Evolutionary conservation across 2,888 invertebrate species (phyloP), one percentile per base, ranked within the genome.

Genomic region (Amiota mariae): DNA sequence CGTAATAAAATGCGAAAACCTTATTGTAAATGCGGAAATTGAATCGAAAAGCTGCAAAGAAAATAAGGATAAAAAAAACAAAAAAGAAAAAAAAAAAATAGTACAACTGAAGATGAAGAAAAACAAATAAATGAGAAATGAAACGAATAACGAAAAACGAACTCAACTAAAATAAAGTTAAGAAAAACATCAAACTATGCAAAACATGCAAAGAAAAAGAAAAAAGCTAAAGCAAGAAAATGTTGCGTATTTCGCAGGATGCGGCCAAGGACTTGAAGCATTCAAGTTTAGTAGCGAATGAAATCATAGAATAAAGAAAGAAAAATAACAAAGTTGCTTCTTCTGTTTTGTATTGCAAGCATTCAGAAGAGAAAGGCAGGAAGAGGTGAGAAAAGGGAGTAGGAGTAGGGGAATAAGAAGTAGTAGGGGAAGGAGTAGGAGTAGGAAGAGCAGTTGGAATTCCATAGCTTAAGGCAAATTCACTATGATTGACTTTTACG

Each of bases 11-110:
- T 51, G n/a, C n/a, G 54, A 51, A 71, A 71, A 81, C 78, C 80
- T 72, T 75, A 78, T 75, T 82, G 77, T 76, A 75, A 80, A 73
- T 77, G 81, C 82, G 85, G 82, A 83, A 85, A 83, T 83, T 83
- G 84, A 84, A 83, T 85, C 81, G 78, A 78, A 80, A 82, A 83
- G 75, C 82, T 79, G 77, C 54, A 51, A 51, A n/a, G 12, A 51
- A 12, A 51, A 51, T 51, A 11, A 59, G 11, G 20, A 20, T 59
- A 11, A 11, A 20, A 59, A 9, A 51, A 68, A 54, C n/a, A 68
- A 2, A 36, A 36, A 36, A 36, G 0, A 36, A 2, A 36, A 36
- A 36, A 36, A 36, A 36, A 6, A 36, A n/a, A n/a, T n/a, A n/a
- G n/a, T 36, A 36, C 36, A 36, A 36, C 4, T 36, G 36, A 36